Evolutionary conservation across 2,888 invertebrate genomes (phyloP).

Genomic region (Drosophila rellima): DNA sequence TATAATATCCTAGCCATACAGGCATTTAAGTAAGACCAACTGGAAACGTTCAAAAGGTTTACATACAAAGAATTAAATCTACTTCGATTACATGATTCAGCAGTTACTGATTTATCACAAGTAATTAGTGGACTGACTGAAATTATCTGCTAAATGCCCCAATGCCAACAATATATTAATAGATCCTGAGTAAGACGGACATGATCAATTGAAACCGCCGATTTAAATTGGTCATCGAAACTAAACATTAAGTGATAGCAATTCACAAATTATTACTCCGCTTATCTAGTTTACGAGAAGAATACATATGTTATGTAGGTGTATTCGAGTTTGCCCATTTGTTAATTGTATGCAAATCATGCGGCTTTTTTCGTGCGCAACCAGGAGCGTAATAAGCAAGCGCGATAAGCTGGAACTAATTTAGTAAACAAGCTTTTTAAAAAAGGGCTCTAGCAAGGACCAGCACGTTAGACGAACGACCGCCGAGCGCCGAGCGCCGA

Average conservation of each 20-base stretch:
- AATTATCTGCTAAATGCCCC: neutral
- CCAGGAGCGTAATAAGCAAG: constrained; percentile 49
- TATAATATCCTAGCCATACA: constrained; percentile 50
- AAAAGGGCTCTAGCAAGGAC: constrained; percentile 33
- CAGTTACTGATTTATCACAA: too few relatives aligned
- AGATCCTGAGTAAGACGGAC: too few relatives aligned
- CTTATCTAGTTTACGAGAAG: neutral
- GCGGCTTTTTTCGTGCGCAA: constrained; percentile 30
- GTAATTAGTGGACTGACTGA: neutral
- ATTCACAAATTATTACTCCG: neutral
- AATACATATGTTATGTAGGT: neutral
- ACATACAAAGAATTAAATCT: neutral
- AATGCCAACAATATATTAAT: neutral
- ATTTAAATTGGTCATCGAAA: neutral
- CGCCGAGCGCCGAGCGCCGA: too few relatives aligned
- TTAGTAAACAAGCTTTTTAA: constrained; percentile 60
- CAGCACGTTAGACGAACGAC: constrained; percentile 26
- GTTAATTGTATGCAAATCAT: constrained; percentile 73
- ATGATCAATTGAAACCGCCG: neutral
- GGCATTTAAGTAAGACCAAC: constrained; percentile 1
- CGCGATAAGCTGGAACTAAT: constrained; percentile 79
- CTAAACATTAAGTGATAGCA: neutral
- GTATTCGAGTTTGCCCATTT: constrained; percentile 37
- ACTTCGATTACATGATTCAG: neutral
- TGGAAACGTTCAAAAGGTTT: neutral